Base-by-base conservation (phyloP, 2,797 vertebrate species). In the Centropyge bicolor region DNA sequence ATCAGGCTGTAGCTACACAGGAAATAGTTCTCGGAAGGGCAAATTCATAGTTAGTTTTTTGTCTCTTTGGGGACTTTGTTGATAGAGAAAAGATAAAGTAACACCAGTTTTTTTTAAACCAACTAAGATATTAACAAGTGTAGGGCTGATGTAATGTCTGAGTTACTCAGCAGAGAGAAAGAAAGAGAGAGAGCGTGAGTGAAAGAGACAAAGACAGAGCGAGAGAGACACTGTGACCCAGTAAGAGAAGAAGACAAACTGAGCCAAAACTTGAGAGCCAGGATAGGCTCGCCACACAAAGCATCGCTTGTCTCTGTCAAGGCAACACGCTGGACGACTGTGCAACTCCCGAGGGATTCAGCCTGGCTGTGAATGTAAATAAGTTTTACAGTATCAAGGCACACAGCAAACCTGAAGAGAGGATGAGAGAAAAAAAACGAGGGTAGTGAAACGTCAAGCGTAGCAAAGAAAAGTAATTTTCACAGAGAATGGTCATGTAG, bases 391-490 rank as follows among this genome's bases (percentile, higher is more conserved):
- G 90, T 91, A 89, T 70, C 4, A 14, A 74, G 70, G 72, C 74
- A 60, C 65, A 61, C 27, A 76, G 74, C 38, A 74, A 70, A 85
- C 81, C 85, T 82, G 73, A 81, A 70, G 80, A 73, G 65, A 75
- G 74, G 70, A 88, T 57, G 66, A 89, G 75, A 86, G 82, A 9
- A 20, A 69, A 35, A 67, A 27, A 55, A 31, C 12, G 0, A 60
- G 70, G 46, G 46, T 55, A 68, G 80, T 75, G 81, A 82, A 89
- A 81, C 57, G 46, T 88, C 85, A 89, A 86, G 88, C 78, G 56
- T 86, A 78, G 82, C 71, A 40, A 85, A 81, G 82, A 91, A 93
- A 94, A 93, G 87, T 90, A 78, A 93, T 94, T 93, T 93, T 92
- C 90, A 89, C 91, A 43, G 57, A 79, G 82, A 84, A 84, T 80